A percentile compares a stretch with the other conserved stretches of the same genome.
phyloP scores from a whole-genome alignment of 2,888 invertebrate species.

The Drosophila peninsularis region DNA sequence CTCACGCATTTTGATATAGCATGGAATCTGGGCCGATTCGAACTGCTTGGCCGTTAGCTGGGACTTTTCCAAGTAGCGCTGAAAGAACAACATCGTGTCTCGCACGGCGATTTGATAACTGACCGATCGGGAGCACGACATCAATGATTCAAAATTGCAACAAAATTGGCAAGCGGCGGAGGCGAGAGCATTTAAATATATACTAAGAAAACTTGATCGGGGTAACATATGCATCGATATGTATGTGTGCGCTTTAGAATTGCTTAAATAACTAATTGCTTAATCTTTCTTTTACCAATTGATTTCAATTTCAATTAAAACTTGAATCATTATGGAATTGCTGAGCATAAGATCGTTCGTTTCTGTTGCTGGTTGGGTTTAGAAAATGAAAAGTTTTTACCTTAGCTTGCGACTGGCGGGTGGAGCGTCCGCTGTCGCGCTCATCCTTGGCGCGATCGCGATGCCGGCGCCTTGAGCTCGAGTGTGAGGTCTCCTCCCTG shows the following conservation, averaged over 20 bases:
- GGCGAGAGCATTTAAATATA: conserved; percentile 7
- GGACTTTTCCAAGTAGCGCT: conserved; percentile 80
- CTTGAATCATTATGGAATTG: conserved; percentile 41
- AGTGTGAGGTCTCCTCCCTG: conserved; percentile 84
- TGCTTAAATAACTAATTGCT: conserved; percentile 14
- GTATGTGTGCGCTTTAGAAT: background rate
- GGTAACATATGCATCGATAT: background rate
- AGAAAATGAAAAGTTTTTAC: conserved; percentile 84
- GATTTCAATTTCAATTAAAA: conserved; percentile 1
- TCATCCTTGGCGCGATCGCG: conserved; percentile 85
- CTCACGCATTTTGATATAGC: conserved; percentile 80
- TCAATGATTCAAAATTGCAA: conserved; percentile 12
- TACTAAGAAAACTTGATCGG: conserved; percentile 41
- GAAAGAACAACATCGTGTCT: conserved; percentile 76
- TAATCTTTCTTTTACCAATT: conserved; percentile 59
- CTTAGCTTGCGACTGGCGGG: conserved; percentile 84
- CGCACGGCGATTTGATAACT: conserved; percentile 39
- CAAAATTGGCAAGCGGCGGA: conserved; percentile 43
- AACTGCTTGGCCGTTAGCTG: conserved; percentile 76
- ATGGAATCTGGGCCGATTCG: conserved; percentile 72
- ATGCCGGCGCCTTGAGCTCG: conserved; percentile 83
- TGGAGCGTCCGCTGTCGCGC: conserved; percentile 82
- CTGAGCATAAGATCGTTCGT: conserved; percentile 50
- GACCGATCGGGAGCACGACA: conserved; percentile 32
- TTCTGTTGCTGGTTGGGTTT: conserved; percentile 49